Percentiles rank a stretch among this genome's conserved stretches.
Conservation (phyloP, 2,888 invertebrate species). For the Bugula neritina region DNA sequence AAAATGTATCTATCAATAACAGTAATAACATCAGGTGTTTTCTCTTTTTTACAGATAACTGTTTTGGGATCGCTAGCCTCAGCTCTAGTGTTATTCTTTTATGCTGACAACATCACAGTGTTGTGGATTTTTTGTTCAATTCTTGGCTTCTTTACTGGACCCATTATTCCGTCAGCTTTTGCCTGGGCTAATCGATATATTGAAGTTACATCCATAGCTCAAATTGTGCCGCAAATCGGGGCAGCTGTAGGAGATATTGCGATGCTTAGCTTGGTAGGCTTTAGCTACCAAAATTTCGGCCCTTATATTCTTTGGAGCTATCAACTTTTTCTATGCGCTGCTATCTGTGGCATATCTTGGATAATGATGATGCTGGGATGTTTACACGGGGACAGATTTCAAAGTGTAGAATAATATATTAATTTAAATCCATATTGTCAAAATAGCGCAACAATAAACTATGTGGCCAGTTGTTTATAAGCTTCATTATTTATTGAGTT, state of each 20-base stretch:
- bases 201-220: constrained; percentile 36
- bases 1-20: no score
- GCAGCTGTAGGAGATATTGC: not conserved
- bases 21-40: no score
- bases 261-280: not conserved
- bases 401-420: no score
- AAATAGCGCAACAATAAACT: no score
- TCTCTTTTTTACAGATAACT: constrained; percentile 29
- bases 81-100: constrained; percentile 34
- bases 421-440: no score
- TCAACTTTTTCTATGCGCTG: not conserved
- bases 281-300: not conserved
- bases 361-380: not conserved
- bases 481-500: no score
- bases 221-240: constrained; percentile 30
- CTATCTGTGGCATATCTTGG: not conserved
- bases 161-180: constrained; percentile 36
- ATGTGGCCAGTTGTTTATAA: no score
- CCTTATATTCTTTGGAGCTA: constrained; percentile 1
- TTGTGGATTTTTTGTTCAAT: constrained; percentile 36
- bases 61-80: constrained; percentile 32
- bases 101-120: constrained; percentile 30
- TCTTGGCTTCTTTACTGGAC: constrained; percentile 35
- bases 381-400: constrained; percentile 7
- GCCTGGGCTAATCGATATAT: constrained; percentile 38